These are phyloP conservation scores for Branchellion lobata DNA, from an alignment of 2,888 invertebrate genomes.

Conservation along the genomic window DNA sequence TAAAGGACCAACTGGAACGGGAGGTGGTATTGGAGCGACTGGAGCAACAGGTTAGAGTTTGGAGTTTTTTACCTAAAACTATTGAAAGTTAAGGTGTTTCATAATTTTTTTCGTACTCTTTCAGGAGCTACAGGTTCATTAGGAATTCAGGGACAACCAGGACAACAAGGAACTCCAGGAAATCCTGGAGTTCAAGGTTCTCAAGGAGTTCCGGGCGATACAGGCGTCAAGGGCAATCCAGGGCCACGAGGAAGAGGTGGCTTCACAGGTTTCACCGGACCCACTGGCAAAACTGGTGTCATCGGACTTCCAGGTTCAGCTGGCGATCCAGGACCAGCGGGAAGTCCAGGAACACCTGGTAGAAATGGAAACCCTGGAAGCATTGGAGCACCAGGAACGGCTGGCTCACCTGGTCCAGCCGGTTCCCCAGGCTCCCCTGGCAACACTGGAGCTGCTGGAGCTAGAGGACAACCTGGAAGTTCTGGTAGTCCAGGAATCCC, in stretches of 20 bases:
- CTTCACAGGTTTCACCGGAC: background rate
- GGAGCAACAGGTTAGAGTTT: constrained; percentile 20
- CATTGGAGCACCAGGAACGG: constrained; percentile 10
- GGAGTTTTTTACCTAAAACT: too few relatives aligned
- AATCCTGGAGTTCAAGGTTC: background rate
- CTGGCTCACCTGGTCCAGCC: constrained; percentile 2
- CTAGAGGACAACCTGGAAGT: constrained; percentile 38
- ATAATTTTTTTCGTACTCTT: too few relatives aligned
- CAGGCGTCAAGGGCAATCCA: background rate
- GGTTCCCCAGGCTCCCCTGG: constrained; percentile 36
- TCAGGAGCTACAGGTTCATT: background rate
- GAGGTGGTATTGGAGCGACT: constrained; percentile 33
- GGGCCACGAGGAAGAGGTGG: background rate
- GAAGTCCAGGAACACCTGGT: background rate
- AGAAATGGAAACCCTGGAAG: background rate
- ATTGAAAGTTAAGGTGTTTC: too few relatives aligned
- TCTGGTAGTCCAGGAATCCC: constrained; percentile 37
- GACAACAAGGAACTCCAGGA: background rate
- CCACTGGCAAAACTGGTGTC: background rate
- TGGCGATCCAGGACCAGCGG: background rate
- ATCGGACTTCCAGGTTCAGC: background rate
- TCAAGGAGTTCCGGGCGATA: background rate
- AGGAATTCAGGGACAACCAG: constrained; percentile 1
- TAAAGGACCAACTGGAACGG: constrained; percentile 22
- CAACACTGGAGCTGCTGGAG: constrained; percentile 33